These are phyloP conservation scores for Epinotia ramella DNA, from an alignment of 2,888 invertebrate species.

Conservation along the genomic window DNA sequence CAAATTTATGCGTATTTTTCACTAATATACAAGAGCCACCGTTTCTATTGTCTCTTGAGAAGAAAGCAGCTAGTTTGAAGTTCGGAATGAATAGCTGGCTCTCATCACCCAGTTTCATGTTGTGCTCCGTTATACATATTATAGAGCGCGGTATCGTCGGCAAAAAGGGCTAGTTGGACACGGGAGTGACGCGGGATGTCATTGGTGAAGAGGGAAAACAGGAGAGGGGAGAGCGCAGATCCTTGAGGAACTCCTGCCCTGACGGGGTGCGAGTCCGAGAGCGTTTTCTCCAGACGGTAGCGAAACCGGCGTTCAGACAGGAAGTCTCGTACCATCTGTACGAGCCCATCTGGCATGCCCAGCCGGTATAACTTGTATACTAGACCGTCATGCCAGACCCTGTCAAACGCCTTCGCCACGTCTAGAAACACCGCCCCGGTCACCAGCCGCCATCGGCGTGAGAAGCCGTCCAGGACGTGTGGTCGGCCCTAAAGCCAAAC, in stretches of 20 bases:
- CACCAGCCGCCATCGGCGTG: not conserved
- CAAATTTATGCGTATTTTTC: too few relatives aligned
- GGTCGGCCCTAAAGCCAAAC: conserved; percentile 19
- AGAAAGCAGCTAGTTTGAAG: too few relatives aligned
- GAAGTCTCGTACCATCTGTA: not conserved
- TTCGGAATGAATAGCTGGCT: too few relatives aligned
- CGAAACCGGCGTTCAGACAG: not conserved
- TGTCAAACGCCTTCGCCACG: conserved; percentile 25
- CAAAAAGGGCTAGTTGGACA: not conserved
- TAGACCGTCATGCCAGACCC: conserved; percentile 13
- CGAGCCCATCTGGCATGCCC: conserved; percentile 1
- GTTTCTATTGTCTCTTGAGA: too few relatives aligned
- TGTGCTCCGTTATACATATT: too few relatives aligned
- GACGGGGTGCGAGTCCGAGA: conserved; percentile 7
- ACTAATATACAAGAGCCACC: too few relatives aligned
- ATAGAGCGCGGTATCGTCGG: conserved; percentile 26
- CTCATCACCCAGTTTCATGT: too few relatives aligned
- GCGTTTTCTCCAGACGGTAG: not conserved
- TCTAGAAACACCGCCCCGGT: conserved; percentile 29
- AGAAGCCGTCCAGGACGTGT: not conserved
- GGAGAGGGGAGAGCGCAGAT: not conserved
- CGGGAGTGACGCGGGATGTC: not conserved
- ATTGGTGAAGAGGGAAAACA: conserved; percentile 1
- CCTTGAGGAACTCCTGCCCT: conserved; percentile 28
- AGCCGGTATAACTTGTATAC: conserved; percentile 13